Percentiles rank a stretch among this genome's conserved stretches.
phyloP scores from a whole-genome alignment of 2,797 vertebrate genomes.

The Todus mexicanus region DNA sequence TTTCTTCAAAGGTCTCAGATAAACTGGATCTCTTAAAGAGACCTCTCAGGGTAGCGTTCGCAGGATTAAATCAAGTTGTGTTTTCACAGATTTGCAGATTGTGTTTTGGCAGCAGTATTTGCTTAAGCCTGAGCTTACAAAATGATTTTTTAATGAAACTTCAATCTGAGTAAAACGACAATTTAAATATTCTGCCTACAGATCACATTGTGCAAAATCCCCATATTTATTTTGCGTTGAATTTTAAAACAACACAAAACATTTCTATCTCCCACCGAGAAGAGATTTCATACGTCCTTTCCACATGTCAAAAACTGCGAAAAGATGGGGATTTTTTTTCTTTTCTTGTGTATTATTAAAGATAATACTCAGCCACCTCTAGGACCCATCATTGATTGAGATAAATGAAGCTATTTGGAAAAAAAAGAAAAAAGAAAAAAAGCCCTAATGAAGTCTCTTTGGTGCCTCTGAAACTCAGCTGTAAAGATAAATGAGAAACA shows the following conservation, averaged over 20 bases:
- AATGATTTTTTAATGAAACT: background rate
- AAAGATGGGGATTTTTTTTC: background rate
- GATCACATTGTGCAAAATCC: background rate
- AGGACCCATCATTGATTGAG: slow-evolving; percentile 80
- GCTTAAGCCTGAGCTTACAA: background rate
- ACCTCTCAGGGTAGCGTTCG: fast-evolving
- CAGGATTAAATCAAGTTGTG: background rate
- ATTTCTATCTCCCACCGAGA: background rate
- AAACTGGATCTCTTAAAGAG: background rate
- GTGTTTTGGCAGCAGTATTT: background rate
- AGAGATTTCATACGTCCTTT: background rate
- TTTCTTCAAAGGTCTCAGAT: background rate
- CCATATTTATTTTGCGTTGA: background rate
- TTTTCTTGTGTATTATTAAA: slow-evolving; percentile 60
- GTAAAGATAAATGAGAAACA: slow-evolving; percentile 86
- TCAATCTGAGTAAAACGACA: background rate
- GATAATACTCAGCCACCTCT: slow-evolving; percentile 77
- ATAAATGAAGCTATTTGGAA: slow-evolving; percentile 77
- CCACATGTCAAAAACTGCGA: slow-evolving; percentile 13
- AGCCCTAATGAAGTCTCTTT: slow-evolving; percentile 81
- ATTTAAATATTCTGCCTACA: slow-evolving; percentile 9
- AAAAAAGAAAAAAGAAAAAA: slow-evolving; percentile 56
- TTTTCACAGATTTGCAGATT: no score
- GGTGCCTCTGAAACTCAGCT: slow-evolving; percentile 77
- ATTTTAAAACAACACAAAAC: background rate